These are phyloP conservation scores for Rachycentron canadum DNA, from an alignment of 2,797 vertebrate species.

Conservation along the genomic window DNA sequence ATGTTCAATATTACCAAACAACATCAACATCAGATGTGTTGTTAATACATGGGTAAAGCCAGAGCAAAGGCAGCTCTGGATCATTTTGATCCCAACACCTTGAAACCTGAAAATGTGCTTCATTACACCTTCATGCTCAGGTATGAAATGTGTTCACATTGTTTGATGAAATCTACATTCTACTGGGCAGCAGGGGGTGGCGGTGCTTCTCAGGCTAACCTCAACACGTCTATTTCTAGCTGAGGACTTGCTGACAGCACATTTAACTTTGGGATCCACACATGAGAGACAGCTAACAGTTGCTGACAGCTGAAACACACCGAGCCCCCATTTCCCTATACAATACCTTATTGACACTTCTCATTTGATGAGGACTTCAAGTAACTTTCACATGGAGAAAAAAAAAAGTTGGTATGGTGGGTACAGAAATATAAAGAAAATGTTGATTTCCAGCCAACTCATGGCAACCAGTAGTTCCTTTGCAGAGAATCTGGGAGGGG, in stretches of 20 bases:
- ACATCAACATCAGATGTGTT: conserved; percentile 25
- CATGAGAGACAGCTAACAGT: conserved; percentile 80
- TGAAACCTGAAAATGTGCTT: conserved; percentile 69
- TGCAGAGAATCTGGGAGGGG: conserved; percentile 51
- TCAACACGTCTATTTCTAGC: conserved; percentile 81
- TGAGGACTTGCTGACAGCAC: conserved; percentile 82
- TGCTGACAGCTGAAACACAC: conserved; percentile 73
- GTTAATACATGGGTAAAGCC: conserved; percentile 31
- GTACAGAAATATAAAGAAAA: conserved; percentile 61
- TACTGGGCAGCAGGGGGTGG: conserved; percentile 72
- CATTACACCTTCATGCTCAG: conserved; percentile 66
- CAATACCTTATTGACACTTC: conserved; percentile 71
- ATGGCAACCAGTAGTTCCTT: conserved; percentile 69
- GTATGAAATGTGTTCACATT: conserved; percentile 66
- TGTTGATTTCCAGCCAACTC: conserved; percentile 65
- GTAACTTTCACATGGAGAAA: conserved; percentile 29
- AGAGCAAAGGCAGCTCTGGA: conserved; percentile 21
- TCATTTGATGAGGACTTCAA: conserved; percentile 65
- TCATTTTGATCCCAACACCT: conserved; percentile 57
- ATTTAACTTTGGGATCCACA: conserved; percentile 82
- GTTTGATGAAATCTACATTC: conserved; percentile 72
- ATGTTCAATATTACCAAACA: conserved; percentile 18
- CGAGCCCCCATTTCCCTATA: conserved; percentile 64
- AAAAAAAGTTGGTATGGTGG: conserved; percentile 25
- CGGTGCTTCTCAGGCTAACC: conserved; percentile 73